These are phyloP conservation scores for Linnaemya vulpina DNA, from an alignment of 2,888 invertebrate genomes.

Conservation along the genomic window DNA sequence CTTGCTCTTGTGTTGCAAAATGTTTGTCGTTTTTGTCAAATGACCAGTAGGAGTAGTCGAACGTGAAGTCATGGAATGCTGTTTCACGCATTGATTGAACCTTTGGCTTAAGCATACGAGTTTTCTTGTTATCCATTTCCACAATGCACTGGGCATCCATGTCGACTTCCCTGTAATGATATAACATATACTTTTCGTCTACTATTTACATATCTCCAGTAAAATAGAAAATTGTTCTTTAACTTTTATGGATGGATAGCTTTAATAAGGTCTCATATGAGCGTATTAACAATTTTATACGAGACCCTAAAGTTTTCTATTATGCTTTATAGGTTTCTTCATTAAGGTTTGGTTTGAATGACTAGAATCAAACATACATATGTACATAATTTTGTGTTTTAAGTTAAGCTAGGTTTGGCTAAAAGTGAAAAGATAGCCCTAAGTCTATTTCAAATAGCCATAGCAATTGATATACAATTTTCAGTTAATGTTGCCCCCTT, in stretches of 20 bases:
- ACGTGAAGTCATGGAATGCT: conserved; percentile 92
- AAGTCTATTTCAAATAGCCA: too few relatives aligned
- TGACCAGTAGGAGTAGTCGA: conserved; percentile 95
- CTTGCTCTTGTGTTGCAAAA: conserved; percentile 92
- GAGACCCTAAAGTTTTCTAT: too few relatives aligned
- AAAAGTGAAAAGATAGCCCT: too few relatives aligned
- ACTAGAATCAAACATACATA: too few relatives aligned
- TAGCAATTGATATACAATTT: not conserved
- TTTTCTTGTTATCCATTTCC: conserved; percentile 93
- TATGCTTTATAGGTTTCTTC: too few relatives aligned
- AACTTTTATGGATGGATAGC: too few relatives aligned
- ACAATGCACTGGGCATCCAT: conserved; percentile 92
- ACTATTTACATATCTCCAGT: too few relatives aligned
- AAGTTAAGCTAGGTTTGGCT: not conserved
- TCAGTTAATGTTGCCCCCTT: not conserved
- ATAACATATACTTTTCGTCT: not conserved
- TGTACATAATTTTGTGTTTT: too few relatives aligned
- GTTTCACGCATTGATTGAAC: conserved; percentile 81
- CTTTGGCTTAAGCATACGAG: conserved; percentile 89
- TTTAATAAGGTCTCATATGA: too few relatives aligned
- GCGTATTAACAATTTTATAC: too few relatives aligned
- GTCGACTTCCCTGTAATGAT: conserved; percentile 88
- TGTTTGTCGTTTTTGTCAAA: conserved; percentile 87
- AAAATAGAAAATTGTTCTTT: too few relatives aligned
- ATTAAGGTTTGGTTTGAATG: too few relatives aligned